A percentile compares a stretch with the other conserved stretches of the same genome.
phyloP scores from a whole-genome alignment of 2,113 vertebrate species.

The Pterocles burchelli region DNA sequence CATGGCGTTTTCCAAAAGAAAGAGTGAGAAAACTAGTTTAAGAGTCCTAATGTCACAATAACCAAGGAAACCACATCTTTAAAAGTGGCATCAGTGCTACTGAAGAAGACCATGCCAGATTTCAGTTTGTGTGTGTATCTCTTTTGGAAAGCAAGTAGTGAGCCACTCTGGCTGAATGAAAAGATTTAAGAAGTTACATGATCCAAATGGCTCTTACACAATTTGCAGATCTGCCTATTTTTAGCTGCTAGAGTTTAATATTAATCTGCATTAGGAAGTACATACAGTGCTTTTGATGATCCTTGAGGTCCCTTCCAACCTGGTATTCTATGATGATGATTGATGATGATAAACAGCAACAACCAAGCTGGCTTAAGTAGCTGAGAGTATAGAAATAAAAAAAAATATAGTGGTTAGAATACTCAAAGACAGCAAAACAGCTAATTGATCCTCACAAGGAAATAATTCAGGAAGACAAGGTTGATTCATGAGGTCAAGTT shows the following conservation, averaged over 20 bases:
- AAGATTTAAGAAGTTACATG: neutral
- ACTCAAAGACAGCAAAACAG: neutral
- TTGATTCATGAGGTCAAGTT: neutral
- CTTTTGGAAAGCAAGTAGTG: neutral
- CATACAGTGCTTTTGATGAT: too few relatives aligned
- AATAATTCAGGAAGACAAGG: neutral
- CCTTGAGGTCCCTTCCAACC: too few relatives aligned
- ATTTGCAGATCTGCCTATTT: neutral
- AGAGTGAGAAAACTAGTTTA: neutral
- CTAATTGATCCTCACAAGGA: neutral
- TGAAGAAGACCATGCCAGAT: neutral
- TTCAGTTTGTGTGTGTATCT: neutral
- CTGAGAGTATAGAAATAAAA: neutral
- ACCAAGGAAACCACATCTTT: neutral
- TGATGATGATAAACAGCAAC: neutral
- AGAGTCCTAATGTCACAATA: neutral
- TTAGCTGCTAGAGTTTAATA: neutral
- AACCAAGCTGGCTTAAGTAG: neutral
- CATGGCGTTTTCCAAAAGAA: neutral
- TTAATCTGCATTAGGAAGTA: neutral
- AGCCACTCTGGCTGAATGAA: neutral
- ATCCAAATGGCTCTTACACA: neutral
- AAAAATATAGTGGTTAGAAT: neutral
- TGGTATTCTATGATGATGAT: too few relatives aligned
- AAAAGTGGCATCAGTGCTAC: neutral